Evolutionary conservation across 2,113 vertebrate species (phyloP), one percentile per base, ranked within the genome.

Genomic region (Seriola aureovittata): DNA sequence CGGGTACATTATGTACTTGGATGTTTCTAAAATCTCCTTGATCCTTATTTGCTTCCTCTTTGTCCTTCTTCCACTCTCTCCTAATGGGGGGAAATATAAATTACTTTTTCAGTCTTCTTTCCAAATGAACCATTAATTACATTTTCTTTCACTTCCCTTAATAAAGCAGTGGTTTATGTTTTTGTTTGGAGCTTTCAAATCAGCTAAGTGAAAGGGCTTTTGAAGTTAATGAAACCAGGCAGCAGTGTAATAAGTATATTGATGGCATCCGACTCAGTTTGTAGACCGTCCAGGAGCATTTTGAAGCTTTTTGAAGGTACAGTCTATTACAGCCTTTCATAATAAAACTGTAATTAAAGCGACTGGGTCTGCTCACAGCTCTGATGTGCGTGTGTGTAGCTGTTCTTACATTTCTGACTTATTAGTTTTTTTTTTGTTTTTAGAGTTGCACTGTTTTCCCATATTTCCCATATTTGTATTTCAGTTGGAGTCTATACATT

Each of bases 121-220:
- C 70, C 50, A 72, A 54, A 84, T 80, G 8, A 87, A 72, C 23
- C 71, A 82, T 87, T 80, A 66, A 88, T 89, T 65, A 38, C 29
- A 87, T 91, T 91, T 89, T 86, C 79, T 76, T 91, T 81, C 62
- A 74, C 82, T 88, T 74, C 67, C 78, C 46, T 57, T 80, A 77
- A 65, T 90, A 88, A 84, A 80, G 40, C 14, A 12, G 9, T n/a
- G 42, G 62, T 85, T 91, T 86, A 62, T 80, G 78, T 81, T 82
- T 87, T 79, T 85, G 79, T 86, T 83, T 81, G 44, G 73, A 11
- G 84, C 57, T 77, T 69, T 84, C 34, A 64, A 82, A 78, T 90
- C 81, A 86, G 71, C 80, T 79, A 76, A 80, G 80, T 77, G 66
- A 83, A 68, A 50, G 21, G 58, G 64, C 75, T 62, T 75, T 82